Evolutionary conservation across 2,888 invertebrate genomes (phyloP).

Genomic region (Ormyrus rosae): DNA sequence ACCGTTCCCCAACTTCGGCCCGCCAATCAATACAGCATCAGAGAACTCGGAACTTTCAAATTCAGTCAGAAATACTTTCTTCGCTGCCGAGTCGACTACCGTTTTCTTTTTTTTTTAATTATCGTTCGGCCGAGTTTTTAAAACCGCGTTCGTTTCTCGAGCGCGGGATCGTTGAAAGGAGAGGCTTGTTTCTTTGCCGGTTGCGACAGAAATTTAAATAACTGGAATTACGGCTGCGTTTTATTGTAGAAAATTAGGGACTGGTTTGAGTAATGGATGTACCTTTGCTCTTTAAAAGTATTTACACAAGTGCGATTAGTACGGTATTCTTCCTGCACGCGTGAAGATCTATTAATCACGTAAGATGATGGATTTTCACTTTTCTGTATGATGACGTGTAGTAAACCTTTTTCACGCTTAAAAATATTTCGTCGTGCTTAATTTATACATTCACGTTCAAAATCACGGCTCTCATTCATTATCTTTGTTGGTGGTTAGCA

Average conservation of each 20-base stretch:
- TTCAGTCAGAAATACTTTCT: conserved; percentile 21
- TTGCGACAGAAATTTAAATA: not conserved
- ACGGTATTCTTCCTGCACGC: conserved; percentile 31
- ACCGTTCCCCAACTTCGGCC: conserved; percentile 61
- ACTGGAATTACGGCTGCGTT: not conserved
- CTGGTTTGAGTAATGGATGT: conserved; percentile 41
- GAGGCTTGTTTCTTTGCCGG: not conserved
- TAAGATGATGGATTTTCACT: conserved; percentile 52
- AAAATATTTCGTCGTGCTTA: conserved; percentile 31
- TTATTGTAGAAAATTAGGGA: conserved; percentile 14
- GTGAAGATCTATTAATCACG: conserved; percentile 46
- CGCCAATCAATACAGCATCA: conserved; percentile 64
- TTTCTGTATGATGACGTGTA: conserved; percentile 53
- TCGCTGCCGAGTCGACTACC: not conserved
- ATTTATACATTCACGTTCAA: not conserved
- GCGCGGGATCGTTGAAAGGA: no score
- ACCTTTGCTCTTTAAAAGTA: conserved; percentile 37
- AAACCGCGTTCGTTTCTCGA: no score
- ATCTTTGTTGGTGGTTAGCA: not conserved
- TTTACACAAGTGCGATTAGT: conserved; percentile 43
- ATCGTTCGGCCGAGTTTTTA: no score
- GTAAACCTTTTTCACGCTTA: conserved; percentile 45
- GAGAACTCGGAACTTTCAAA: conserved; percentile 40
- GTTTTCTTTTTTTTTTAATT: no score
- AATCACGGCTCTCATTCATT: not conserved